Conservation (phyloP, 2,113 vertebrate genomes). For the Actenoides lindsayi region DNA sequence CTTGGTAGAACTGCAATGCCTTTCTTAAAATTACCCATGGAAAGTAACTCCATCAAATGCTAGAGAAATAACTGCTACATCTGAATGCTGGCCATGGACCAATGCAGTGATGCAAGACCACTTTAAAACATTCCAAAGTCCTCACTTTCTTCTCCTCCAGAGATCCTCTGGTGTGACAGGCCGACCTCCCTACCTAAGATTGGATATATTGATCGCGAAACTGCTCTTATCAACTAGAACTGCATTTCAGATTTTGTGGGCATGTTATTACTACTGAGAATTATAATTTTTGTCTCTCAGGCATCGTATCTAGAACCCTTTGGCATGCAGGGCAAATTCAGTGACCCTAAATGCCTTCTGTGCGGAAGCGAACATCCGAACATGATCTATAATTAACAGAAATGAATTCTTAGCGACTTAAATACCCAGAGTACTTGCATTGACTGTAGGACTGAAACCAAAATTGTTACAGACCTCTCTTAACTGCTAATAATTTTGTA, state of each 20-base stretch:
- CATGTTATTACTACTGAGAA: constrained; percentile 21
- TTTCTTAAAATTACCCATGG: background rate
- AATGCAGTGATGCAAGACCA: background rate
- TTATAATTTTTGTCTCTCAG: constrained; percentile 53
- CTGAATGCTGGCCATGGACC: background rate
- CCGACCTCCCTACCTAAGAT: constrained; percentile 69
- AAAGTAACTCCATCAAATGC: background rate
- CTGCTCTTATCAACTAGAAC: constrained; percentile 61
- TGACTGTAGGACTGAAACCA: background rate
- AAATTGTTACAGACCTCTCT: background rate
- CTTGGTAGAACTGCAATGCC: background rate
- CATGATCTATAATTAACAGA: constrained; percentile 52
- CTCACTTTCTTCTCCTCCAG: constrained; percentile 59
- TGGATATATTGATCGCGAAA: constrained; percentile 75
- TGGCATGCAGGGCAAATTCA: constrained; percentile 33
- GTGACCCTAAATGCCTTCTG: constrained; percentile 47
- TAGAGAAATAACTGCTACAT: background rate
- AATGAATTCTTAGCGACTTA: background rate
- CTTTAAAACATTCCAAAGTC: constrained; percentile 13
- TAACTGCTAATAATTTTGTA: background rate
- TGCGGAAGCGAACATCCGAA: constrained; percentile 51
- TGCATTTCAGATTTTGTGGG: constrained; percentile 35
- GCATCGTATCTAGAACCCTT: background rate
- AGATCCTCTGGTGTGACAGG: constrained; percentile 63
- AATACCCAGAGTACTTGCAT: background rate